These are phyloP conservation scores for Xanthostigma xanthostigma DNA, from an alignment of 2,888 invertebrate genomes.

Conservation along the genomic window DNA sequence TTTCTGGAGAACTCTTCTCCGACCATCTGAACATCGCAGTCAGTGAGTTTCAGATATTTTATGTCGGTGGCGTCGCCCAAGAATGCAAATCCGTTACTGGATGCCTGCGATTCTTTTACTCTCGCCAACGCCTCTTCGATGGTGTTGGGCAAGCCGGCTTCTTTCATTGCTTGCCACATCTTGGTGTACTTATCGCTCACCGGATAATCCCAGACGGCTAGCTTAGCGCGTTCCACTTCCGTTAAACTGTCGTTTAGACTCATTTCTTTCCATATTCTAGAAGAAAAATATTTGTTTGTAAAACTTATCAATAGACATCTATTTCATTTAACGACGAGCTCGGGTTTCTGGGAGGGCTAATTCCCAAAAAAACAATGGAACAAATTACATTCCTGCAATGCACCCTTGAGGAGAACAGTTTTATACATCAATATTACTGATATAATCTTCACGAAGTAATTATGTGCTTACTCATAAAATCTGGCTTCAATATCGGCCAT, in stretches of 20 bases:
- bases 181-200: constrained; percentile 97
- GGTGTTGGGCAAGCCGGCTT: constrained; percentile 63
- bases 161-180: constrained; percentile 92
- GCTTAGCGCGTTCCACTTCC: constrained; percentile 77
- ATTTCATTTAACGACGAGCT: no score
- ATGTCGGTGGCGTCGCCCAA: constrained; percentile 91
- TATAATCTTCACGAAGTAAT: no score
- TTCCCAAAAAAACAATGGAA: no score
- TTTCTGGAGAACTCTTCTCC: constrained; percentile 96
- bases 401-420: no score
- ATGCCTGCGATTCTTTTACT: constrained; percentile 49
- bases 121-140: constrained; percentile 66
- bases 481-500: constrained; percentile 91
- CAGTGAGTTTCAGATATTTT: constrained; percentile 53
- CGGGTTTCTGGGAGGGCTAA: no score
- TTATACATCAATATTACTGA: no score
- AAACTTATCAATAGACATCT: background rate
- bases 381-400: no score
- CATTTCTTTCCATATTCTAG: constrained; percentile 95
- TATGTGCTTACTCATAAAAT: constrained; percentile 91
- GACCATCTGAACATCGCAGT: constrained; percentile 80
- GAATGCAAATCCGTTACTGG: constrained; percentile 79
- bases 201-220: constrained; percentile 98
- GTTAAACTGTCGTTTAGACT: constrained; percentile 85
- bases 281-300: constrained; percentile 11